Conservation (phyloP, 2,888 invertebrate species). For the Drosophila nr. perissopoda region DNA sequence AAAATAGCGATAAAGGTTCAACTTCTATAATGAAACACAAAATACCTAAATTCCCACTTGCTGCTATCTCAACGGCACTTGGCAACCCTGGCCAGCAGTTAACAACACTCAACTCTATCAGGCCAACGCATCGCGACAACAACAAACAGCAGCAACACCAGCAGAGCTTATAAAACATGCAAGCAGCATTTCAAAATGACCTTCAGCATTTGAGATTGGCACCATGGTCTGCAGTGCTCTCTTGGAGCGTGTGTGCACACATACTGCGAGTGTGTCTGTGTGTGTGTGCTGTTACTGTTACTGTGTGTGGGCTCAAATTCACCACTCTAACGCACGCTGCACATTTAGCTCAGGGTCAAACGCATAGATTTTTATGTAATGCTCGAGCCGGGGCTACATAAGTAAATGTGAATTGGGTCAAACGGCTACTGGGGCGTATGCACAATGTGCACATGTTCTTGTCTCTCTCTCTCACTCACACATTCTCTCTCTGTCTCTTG, state of each 20-base stretch:
- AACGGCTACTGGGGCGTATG: conserved; percentile 42
- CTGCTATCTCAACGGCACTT: not conserved
- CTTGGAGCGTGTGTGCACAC: conserved; percentile 1
- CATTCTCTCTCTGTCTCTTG: conserved; percentile 1
- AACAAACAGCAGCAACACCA: conserved; percentile 31
- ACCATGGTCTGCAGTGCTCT: conserved; percentile 28
- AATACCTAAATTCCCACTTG: not conserved
- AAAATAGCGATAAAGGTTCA: not conserved
- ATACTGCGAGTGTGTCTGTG: conserved; percentile 1
- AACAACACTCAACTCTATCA: conserved; percentile 47
- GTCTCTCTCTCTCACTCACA: not conserved
- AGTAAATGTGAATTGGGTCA: conserved; percentile 50
- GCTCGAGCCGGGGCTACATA: conserved; percentile 47
- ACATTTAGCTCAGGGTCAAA: conserved; percentile 80
- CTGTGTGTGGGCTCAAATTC: conserved; percentile 34
- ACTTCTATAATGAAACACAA: not conserved
- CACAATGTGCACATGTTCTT: conserved; percentile 27
- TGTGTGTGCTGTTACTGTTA: conserved; percentile 9
- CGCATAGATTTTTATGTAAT: conserved; percentile 65
- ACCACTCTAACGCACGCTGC: conserved; percentile 65
- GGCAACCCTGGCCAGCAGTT: conserved; percentile 1
- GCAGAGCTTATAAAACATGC: conserved; percentile 69
- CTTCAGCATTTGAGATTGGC: conserved; percentile 64
- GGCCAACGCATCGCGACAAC: conserved; percentile 48
- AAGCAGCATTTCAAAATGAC: conserved; percentile 66